These are phyloP conservation scores for Tuta absoluta DNA, from an alignment of 2,888 invertebrate species.

Conservation along the genomic window DNA sequence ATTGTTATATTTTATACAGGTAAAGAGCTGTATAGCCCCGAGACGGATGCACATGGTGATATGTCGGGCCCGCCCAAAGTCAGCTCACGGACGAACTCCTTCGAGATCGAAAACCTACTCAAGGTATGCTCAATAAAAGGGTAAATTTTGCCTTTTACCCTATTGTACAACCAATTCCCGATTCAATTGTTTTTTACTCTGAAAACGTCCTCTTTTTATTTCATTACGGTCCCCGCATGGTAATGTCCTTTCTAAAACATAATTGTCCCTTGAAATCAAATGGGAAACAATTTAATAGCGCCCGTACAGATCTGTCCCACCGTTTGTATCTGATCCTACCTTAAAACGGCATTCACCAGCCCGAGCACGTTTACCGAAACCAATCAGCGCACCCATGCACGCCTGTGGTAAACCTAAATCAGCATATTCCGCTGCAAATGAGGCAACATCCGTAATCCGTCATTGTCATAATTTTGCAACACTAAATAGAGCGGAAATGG, in stretches of 20 bases:
- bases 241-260: constrained; percentile 62
- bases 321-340: constrained; percentile 44
- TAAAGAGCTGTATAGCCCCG: constrained; percentile 88
- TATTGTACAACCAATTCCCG: constrained; percentile 50
- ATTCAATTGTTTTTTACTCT: constrained; percentile 58
- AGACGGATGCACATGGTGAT: constrained; percentile 68
- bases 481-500: constrained; percentile 16
- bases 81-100: constrained; percentile 92
- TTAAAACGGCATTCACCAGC: constrained; percentile 36
- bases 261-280: constrained; percentile 53
- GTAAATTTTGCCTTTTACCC: constrained; percentile 45
- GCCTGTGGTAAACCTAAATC: constrained; percentile 39
- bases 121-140: constrained; percentile 78
- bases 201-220: constrained; percentile 56
- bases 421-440: constrained; percentile 25
- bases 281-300: constrained; percentile 41
- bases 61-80: constrained; percentile 81
- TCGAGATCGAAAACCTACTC: constrained; percentile 96
- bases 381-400: constrained; percentile 37
- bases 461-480: constrained; percentile 21
- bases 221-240: constrained; percentile 57
- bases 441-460: constrained; percentile 15
- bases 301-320: constrained; percentile 46
- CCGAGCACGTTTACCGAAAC: constrained; percentile 38
- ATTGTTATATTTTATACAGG: constrained; percentile 63